Evolutionary conservation across 1,140 invertebrate species (phyloP).

Genomic region (Papilio xuthus): DNA sequence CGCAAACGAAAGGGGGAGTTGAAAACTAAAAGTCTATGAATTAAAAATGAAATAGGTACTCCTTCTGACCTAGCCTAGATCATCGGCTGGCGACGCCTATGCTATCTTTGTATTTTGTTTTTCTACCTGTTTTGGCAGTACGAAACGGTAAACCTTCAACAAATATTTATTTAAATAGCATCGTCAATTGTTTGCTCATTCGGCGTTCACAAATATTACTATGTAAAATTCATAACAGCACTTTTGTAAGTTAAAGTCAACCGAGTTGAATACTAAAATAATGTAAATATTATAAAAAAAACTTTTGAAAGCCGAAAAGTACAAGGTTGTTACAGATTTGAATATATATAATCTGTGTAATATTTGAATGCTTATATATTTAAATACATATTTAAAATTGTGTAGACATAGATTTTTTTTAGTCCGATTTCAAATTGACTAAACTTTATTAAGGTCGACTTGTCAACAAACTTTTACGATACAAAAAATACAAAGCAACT

Average conservation of each 20-base stretch:
- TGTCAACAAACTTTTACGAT: not conserved
- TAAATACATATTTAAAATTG: too few species aligned
- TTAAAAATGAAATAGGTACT: too few species aligned
- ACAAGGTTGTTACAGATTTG: not conserved
- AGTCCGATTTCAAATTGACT: not conserved
- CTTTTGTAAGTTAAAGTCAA: not conserved
- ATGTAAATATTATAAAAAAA: not conserved
- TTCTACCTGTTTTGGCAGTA: not conserved
- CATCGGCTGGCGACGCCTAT: too few species aligned
- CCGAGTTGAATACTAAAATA: not conserved
- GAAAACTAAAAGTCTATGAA: too few species aligned
- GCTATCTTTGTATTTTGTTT: too few species aligned
- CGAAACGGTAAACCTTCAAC: too few species aligned
- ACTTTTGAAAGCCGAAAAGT: not conserved
- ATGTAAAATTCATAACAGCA: not conserved
- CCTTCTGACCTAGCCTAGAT: too few species aligned
- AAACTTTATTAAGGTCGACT: not conserved
- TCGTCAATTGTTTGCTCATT: not conserved
- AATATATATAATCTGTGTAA: not conserved
- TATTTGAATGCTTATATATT: not conserved
- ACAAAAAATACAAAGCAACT: not conserved
- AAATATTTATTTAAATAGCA: too few species aligned
- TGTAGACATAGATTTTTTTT: too few species aligned
- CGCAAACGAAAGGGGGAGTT: too few species aligned
- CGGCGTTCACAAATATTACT: not conserved